A percentile compares a stretch with the other conserved stretches of the same genome.
These are phyloP conservation scores for Gymnocheta viridis DNA, from an alignment of 2,888 invertebrate genomes.

Conservation along the genomic window DNA sequence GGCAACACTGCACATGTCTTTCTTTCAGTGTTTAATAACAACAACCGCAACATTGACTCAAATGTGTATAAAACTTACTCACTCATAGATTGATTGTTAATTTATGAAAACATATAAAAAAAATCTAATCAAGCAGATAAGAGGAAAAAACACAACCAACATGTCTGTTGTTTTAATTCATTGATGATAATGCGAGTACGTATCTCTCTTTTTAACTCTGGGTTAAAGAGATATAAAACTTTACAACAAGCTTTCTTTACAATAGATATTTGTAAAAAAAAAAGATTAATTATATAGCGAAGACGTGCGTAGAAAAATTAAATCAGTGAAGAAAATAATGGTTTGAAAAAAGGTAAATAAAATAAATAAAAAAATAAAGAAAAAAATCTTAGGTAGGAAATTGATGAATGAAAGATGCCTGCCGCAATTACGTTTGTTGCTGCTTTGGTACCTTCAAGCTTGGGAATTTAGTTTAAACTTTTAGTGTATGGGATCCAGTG, in stretches of 20 bases:
- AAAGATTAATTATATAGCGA: constrained; percentile 40
- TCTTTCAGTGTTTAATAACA: constrained; percentile 41
- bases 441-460: constrained; percentile 8
- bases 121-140: constrained; percentile 32
- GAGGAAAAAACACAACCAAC: constrained; percentile 23
- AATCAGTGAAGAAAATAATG: constrained; percentile 47
- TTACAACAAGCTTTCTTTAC: constrained; percentile 49
- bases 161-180: constrained; percentile 59
- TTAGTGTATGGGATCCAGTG: neutral
- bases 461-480: neutral
- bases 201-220: constrained; percentile 42
- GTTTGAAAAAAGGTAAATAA: constrained; percentile 56
- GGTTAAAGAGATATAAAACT: constrained; percentile 65
- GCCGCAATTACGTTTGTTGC: constrained; percentile 22
- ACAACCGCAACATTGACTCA: constrained; percentile 3
- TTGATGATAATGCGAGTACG: constrained; percentile 60
- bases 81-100: constrained; percentile 50
- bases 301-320: constrained; percentile 64
- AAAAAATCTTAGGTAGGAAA: constrained; percentile 20
- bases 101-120: constrained; percentile 53
- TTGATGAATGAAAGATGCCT: constrained; percentile 54
- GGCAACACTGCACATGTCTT: neutral
- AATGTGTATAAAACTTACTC: constrained; percentile 20
- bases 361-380: constrained; percentile 47
- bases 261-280: constrained; percentile 11